Conservation (phyloP, 2,113 vertebrate species). For the Enhydra lutris region DNA sequence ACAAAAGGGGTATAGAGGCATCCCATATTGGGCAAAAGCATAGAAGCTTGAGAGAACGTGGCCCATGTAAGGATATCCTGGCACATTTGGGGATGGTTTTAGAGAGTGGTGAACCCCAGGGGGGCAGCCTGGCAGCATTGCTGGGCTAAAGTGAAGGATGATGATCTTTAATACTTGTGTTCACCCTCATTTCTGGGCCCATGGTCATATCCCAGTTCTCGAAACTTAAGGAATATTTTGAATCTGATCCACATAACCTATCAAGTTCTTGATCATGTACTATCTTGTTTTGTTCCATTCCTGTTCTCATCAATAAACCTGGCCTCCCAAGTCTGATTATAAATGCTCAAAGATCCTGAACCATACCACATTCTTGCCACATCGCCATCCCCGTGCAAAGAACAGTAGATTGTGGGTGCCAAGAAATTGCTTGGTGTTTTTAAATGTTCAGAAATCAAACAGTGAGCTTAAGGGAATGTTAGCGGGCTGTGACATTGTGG, state of each 20-base stretch:
- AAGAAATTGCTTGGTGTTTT: background rate
- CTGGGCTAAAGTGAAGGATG: background rate
- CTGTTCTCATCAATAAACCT: background rate
- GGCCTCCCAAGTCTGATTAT: background rate
- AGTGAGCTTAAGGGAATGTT: background rate
- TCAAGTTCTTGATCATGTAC: background rate
- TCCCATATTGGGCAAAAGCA: background rate
- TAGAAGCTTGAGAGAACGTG: background rate
- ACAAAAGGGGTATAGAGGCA: background rate
- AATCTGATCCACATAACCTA: background rate
- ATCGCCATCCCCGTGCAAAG: background rate
- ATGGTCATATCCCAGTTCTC: background rate
- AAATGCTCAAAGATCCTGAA: background rate
- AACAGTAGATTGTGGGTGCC: background rate
- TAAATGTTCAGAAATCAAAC: slow-evolving; percentile 42
- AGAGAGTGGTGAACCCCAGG: background rate
- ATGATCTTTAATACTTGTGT: background rate
- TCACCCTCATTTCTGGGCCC: background rate
- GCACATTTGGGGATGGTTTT: background rate
- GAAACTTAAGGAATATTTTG: background rate
- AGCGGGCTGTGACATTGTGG: background rate
- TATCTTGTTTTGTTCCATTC: background rate
- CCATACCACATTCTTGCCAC: background rate
- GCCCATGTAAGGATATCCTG: background rate
- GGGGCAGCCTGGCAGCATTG: background rate